Evolutionary conservation across 2,797 vertebrate genomes (phyloP), one percentile per base, ranked within the genome.

Genomic region (Leucoraja ocellata): DNA sequence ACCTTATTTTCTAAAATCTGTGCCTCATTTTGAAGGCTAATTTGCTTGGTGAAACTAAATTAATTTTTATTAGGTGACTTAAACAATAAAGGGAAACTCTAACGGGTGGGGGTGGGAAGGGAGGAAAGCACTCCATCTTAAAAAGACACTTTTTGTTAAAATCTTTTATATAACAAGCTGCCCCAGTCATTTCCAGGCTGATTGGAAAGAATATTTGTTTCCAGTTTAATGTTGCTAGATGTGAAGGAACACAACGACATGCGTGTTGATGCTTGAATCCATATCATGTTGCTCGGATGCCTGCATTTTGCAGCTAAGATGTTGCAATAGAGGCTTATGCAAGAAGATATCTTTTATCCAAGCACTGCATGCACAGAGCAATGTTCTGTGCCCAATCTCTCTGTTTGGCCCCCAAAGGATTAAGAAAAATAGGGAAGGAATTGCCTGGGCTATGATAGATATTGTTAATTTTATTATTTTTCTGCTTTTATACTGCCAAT

Each of bases 1-100:
- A 94, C 95, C 95, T 96, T 95, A 71, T 83, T 84, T 83, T 83
- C 79, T 79, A 93, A 81, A 74, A 81, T 83, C 79, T 93, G 93
- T 74, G 93, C 63, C 81, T 71, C 79, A 79, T 73, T 93, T 81
- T 73, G 68, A 83, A 88, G 71, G 93, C 93, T 93, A 93, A 93
- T 93, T 83, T 86, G 80, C 81, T 63, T 86, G 90, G 90, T 92
- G 90, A 92, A 92, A 92, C 90, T 54, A 46, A 92, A 92, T 76
- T 71, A 92, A 92, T 76, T 92, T 74, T 92, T 92, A 92, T 92
- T 76, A 92, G 68, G 90, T 92, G 90, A 73, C 71, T 92, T 92
- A 58, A 92, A 92, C 61, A 88, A 88, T 88, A 88, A 88, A 88
- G 21, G 61, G 84, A 88, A 88, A 36, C 84, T 88, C 65, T 65